Evolutionary conservation across 2,888 invertebrate genomes (phyloP).

Genomic region (Leptinotarsa rubiginosa): DNA sequence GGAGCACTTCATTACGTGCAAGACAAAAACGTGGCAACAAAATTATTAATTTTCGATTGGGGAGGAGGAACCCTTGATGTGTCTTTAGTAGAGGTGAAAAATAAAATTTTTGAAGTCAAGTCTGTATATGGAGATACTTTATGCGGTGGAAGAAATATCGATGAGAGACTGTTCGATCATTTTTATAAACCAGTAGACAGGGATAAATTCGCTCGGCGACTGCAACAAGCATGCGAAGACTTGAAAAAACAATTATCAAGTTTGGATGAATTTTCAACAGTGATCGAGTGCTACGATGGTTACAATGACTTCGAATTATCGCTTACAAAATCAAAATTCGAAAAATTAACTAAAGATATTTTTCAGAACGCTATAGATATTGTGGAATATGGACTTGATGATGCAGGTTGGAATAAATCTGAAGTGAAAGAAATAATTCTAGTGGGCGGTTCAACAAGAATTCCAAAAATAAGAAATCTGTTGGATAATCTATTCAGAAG

Average conservation of each 20-base stretch:
- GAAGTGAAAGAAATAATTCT: constrained; percentile 48
- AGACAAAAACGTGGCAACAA: neutral
- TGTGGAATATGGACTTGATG: constrained; percentile 41
- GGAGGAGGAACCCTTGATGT: constrained; percentile 54
- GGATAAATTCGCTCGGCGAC: constrained; percentile 28
- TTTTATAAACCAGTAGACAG: constrained; percentile 29
- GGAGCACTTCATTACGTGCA: neutral
- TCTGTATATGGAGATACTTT: constrained; percentile 43
- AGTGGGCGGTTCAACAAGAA: constrained; percentile 51
- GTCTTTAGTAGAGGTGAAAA: constrained; percentile 45
- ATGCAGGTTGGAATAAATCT: constrained; percentile 34
- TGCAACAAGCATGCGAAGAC: constrained; percentile 26
- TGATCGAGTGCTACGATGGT: constrained; percentile 27
- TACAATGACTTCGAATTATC: constrained; percentile 6
- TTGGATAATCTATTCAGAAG: constrained; percentile 41
- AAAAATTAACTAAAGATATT: constrained; percentile 19
- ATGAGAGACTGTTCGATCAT: constrained; percentile 38
- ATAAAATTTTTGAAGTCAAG: constrained; percentile 39
- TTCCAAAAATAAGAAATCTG: constrained; percentile 46
- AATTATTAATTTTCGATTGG: constrained; percentile 6
- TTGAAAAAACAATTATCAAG: constrained; percentile 40
- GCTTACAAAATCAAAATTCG: neutral
- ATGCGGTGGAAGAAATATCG: constrained; percentile 44
- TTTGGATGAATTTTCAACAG: constrained; percentile 21
- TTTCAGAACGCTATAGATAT: constrained; percentile 39